Base-by-base conservation (phyloP, 2,888 invertebrate genomes). In the Eilema caniola region DNA sequence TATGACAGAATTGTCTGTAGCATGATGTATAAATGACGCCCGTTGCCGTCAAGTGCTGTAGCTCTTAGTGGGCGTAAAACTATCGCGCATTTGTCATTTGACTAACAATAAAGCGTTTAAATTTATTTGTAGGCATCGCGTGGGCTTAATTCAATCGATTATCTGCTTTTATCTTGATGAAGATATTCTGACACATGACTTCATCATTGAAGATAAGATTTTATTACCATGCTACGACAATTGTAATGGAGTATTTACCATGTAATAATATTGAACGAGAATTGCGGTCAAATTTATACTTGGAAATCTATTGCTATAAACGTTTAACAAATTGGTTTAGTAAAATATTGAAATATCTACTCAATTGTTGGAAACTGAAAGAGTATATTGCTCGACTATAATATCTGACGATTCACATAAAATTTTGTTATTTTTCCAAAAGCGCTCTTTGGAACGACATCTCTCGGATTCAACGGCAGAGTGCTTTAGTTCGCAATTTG, bases 31-130 rank as follows among this genome's bases (percentile, higher is more conserved):
- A 79, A 76, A 80, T 80, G 78, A 80, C 81, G 77, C 81, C 77
- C 75, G 70, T 71, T 73, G 73, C 73, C 76, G 70, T 73, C 77
- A 77, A 77, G 69, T 76, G 81, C 76, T 72, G 71, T 67, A 63
- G 73, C 70, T 67, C 65, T 66, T 71, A 67, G 93, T 92, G 90
- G 93, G 93, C 88, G 93, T 86, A 86, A 86, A 87, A 86, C 85
- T 87, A 89, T 89, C 88, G 85, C 87, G 87, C 92, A 91, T 93
- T 93, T 93, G 92, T 94, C 93, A 92, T 92, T 87, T 86, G 77
- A 85, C 89, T 92, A 93, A 94, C 93, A 93, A 93, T 93, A 90
- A 90, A 90, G 87, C 88, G 89, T 90, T 93, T 91, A 90, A 89
- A 90, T 87, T 90, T 91, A 92, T 93, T 93, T 92, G 92, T 92